A percentile compares a stretch with the other conserved stretches of the same genome.
Conservation (phyloP, 2,888 invertebrate genomes). For the Bellardia pandia region DNA sequence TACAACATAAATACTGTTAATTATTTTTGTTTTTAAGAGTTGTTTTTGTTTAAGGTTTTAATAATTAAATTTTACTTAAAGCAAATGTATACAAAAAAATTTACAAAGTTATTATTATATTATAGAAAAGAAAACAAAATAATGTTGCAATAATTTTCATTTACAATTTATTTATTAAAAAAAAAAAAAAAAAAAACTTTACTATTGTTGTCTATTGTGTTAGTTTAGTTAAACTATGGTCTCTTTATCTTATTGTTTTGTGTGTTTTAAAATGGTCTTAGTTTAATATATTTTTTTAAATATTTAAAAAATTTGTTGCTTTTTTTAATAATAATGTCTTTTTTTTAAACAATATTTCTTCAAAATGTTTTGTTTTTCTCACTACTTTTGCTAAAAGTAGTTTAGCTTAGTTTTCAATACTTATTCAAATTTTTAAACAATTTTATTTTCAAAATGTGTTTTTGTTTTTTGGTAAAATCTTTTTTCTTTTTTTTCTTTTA, state of each 20-base stretch:
- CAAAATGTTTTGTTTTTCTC: not conserved
- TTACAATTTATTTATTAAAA: not conserved
- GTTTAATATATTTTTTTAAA: not conserved
- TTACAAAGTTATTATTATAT: not conserved
- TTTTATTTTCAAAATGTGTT: not conserved
- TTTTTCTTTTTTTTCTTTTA: not conserved
- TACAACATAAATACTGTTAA: conserved; percentile 68
- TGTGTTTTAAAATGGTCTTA: conserved; percentile 1
- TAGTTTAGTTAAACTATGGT: conserved; percentile 26
- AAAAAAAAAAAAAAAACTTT: conserved; percentile 8
- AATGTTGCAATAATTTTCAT: not conserved
- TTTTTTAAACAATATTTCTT: conserved; percentile 5
- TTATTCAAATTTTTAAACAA: not conserved
- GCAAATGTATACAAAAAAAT: conserved; percentile 22
- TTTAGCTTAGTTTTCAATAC: not conserved
- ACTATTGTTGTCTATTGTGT: conserved; percentile 7
- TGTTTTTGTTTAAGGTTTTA: conserved; percentile 64
- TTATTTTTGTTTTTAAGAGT: conserved; percentile 18
- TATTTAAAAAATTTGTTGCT: not conserved
- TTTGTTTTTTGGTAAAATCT: not conserved
- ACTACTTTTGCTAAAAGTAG: not conserved
- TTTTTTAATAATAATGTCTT: not conserved
- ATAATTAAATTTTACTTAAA: conserved; percentile 30
- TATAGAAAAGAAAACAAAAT: not conserved
- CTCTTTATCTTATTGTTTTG: conserved; percentile 8